Conservation (phyloP, 1,140 invertebrate genomes). For the Aphidius gifuensis region DNA sequence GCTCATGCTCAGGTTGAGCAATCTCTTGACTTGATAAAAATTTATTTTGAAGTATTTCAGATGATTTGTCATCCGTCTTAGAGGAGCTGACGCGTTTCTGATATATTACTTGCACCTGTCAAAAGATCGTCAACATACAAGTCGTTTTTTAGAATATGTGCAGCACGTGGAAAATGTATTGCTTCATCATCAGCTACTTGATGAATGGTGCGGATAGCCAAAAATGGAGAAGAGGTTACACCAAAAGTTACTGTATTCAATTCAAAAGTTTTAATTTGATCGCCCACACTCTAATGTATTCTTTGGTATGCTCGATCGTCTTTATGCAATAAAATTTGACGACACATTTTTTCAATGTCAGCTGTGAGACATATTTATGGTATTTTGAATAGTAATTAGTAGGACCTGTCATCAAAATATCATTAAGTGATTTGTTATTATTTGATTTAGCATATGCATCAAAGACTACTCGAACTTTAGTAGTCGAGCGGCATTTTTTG, state of each 20-base stretch:
- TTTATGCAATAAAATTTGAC: conserved; percentile 35
- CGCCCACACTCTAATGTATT: conserved; percentile 38
- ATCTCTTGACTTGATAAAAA: neutral
- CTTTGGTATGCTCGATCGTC: conserved; percentile 37
- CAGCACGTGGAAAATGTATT: conserved; percentile 25
- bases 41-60: neutral
- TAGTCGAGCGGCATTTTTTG: conserved; percentile 27
- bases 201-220: conserved; percentile 34
- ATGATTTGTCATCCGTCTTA: neutral
- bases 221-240: conserved; percentile 43
- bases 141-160: conserved; percentile 23
- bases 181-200: conserved; percentile 35
- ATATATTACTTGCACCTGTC: conserved; percentile 22
- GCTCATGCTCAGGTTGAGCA: neutral
- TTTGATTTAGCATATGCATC: conserved; percentile 30
- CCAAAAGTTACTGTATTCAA: conserved; percentile 40
- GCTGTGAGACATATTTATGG: conserved; percentile 37
- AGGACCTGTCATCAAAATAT: conserved; percentile 31
- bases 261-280: conserved; percentile 26
- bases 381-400: conserved; percentile 32
- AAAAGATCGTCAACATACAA: conserved; percentile 39
- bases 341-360: conserved; percentile 49
- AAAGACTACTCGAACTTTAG: conserved; percentile 18
- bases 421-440: conserved; percentile 32
- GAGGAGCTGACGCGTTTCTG: conserved; percentile 26